A percentile compares a stretch with the other conserved stretches of the same genome.
Evolutionary conservation across 1,140 invertebrate species (phyloP).

Genomic region (Trachymyrmex septentrionalis): DNA sequence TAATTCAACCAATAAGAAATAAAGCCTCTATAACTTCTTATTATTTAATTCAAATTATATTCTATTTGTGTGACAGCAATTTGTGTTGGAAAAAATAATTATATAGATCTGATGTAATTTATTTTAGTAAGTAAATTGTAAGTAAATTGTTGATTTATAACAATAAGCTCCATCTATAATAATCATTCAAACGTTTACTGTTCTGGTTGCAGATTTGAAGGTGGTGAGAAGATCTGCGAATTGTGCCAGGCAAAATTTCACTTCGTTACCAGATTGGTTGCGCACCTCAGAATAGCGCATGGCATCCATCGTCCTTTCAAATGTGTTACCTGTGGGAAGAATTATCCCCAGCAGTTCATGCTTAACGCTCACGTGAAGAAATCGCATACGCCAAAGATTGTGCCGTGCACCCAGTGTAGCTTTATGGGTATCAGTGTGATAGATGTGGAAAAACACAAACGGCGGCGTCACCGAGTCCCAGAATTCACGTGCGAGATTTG

Average conservation of each 20-base stretch:
- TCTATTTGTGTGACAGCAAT: neutral
- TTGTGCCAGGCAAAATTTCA: slow-evolving; percentile 82
- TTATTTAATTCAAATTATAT: no score
- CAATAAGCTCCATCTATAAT: no score
- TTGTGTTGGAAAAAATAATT: slow-evolving; percentile 1
- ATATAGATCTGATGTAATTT: neutral
- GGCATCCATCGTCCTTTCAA: slow-evolving; percentile 85
- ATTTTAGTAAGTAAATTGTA: neutral
- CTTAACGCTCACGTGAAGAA: slow-evolving; percentile 90
- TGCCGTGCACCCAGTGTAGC: slow-evolving; percentile 68
- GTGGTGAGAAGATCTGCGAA: slow-evolving; percentile 76
- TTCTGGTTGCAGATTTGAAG: slow-evolving; percentile 66
- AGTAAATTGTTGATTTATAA: neutral
- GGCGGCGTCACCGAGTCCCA: slow-evolving; percentile 85
- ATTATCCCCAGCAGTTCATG: slow-evolving; percentile 85
- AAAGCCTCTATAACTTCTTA: no score
- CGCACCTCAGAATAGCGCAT: slow-evolving; percentile 85
- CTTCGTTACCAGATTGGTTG: slow-evolving; percentile 83
- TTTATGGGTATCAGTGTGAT: slow-evolving; percentile 68
- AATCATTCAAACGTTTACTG: neutral
- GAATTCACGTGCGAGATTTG: slow-evolving; percentile 83
- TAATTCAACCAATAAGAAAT: no score
- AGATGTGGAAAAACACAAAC: slow-evolving; percentile 82
- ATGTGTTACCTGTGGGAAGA: slow-evolving; percentile 84
- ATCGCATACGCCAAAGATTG: slow-evolving; percentile 81